Base-by-base conservation (phyloP, 2,797 vertebrate species). In the Protonibea diacanthus region DNA sequence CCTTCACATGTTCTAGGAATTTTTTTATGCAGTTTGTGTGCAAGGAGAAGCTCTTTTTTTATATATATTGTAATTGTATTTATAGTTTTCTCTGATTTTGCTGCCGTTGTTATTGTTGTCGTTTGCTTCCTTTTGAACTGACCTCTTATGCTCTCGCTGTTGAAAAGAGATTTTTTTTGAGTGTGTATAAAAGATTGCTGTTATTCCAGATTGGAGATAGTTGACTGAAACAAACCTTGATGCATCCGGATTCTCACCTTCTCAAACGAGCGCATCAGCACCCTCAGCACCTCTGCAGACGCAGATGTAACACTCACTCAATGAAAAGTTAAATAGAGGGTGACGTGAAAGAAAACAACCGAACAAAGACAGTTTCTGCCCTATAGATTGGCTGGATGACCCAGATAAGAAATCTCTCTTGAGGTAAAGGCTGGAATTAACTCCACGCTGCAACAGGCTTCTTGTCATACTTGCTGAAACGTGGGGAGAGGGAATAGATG, bases 191-290 rank as follows among this genome's bases (percentile, higher is more conserved):
- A 74, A 40, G 45, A 29, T 44, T 2, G 9, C 55, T 56, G 58
- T 65, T 71, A 14, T 38, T 49, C 57, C 40, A n/a, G 13, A 78
- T 29, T 68, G 74, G 63, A 80, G 53, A 13, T 42, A 65, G 77
- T 81, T 88, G 83, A 87, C 44, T 70, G 63, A 85, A 82, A 92
- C 60, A 29, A 74, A 74, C 69, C 48, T 53, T 83, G 78, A 87
- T 76, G 58, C 74, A 33, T 76, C 59, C 67, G 53, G 62, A 72
- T 63, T 62, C 21, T 78, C 80, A 82, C 74, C 72, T 81, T 77
- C 65, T 81, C 38, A 80, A 81, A 81, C 61, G 15, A 62, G 49
- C 57, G 63, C 64, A 58, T 59, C 20, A n/a, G 71, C 67, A 52
- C 62, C 78, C 55, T 63, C 61, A 64, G 71, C 68, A 20, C 48